Conservation (phyloP, 2,797 vertebrate genomes). For the Chaetophractus vellerosus region DNA sequence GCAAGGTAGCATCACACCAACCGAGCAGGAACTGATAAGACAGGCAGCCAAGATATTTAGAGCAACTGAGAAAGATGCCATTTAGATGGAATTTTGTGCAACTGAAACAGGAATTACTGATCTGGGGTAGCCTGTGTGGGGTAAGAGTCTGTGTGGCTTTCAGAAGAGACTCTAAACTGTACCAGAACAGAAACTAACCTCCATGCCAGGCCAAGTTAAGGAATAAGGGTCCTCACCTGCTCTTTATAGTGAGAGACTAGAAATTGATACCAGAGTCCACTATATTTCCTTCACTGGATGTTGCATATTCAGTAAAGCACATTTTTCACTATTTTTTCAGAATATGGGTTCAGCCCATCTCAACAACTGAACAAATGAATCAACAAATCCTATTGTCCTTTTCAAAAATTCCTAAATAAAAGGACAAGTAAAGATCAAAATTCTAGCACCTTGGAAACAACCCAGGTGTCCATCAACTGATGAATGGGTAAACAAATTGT, state of each 20-base stretch:
- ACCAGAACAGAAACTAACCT: not conserved
- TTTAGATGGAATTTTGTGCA: not conserved
- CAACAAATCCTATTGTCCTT: not conserved
- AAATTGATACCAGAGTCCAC: not conserved
- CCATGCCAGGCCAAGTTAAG: not conserved
- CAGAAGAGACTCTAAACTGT: not conserved
- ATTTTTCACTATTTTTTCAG: not conserved
- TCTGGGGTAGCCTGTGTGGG: not conserved
- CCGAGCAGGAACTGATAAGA: not conserved
- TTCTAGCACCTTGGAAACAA: not conserved
- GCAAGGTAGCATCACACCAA: no score
- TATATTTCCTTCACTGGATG: not conserved
- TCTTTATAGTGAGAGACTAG: not conserved
- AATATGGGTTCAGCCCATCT: not conserved
- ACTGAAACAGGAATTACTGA: not conserved
- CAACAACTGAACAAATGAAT: constrained; percentile 13
- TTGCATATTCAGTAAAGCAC: constrained; percentile 3
- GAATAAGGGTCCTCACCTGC: not conserved
- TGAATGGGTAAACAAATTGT: no score
- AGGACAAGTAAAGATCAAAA: constrained; percentile 51
- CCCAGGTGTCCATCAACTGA: no score
- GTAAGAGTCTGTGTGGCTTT: not conserved
- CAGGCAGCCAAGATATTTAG: not conserved
- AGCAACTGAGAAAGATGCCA: not conserved
- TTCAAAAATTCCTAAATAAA: constrained; percentile 29